Conservation (phyloP, 2,797 vertebrate genomes). For the Cynodonichthys magdalenae region DNA sequence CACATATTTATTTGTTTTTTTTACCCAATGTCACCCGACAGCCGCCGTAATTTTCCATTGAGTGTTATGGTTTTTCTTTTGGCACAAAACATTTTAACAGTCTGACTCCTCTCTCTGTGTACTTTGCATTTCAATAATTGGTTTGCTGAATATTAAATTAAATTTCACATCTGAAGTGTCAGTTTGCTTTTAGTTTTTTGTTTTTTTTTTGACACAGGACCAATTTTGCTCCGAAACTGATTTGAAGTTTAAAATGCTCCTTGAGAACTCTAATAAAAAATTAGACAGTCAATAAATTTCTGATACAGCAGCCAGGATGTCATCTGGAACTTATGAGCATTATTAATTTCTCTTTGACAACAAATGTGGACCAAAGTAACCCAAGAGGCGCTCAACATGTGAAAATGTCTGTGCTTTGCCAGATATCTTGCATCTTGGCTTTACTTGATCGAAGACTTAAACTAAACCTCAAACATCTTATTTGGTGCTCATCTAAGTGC, state of each 20-base stretch:
- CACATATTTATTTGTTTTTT: too few species aligned
- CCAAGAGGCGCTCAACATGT: conserved; percentile 7
- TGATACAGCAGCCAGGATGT: conserved; percentile 33
- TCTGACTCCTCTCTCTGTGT: conserved; percentile 27
- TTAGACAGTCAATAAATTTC: conserved; percentile 23
- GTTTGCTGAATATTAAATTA: conserved; percentile 16
- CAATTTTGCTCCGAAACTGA: conserved; percentile 9
- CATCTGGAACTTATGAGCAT: conserved; percentile 42
- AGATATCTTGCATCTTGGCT: not conserved
- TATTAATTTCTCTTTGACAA: conserved; percentile 11
- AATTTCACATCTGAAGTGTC: conserved; percentile 35
- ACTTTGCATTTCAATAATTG: conserved; percentile 54
- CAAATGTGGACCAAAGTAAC: conserved; percentile 3
- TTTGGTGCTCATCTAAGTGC: conserved; percentile 14
- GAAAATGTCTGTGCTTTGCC: not conserved
- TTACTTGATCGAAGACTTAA: conserved; percentile 4
- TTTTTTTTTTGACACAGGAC: conserved; percentile 21
- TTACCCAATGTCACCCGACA: too few species aligned
- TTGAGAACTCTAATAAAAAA: conserved; percentile 30
- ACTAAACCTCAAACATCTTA: conserved; percentile 6
- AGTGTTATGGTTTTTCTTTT: conserved; percentile 1
- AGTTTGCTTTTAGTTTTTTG: conserved; percentile 13
- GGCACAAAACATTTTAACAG: conserved; percentile 10
- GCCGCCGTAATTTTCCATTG: not conserved
- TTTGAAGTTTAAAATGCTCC: conserved; percentile 11